These are phyloP conservation scores for Colius striatus DNA, from an alignment of 2,113 vertebrate species.

Conservation along the genomic window DNA sequence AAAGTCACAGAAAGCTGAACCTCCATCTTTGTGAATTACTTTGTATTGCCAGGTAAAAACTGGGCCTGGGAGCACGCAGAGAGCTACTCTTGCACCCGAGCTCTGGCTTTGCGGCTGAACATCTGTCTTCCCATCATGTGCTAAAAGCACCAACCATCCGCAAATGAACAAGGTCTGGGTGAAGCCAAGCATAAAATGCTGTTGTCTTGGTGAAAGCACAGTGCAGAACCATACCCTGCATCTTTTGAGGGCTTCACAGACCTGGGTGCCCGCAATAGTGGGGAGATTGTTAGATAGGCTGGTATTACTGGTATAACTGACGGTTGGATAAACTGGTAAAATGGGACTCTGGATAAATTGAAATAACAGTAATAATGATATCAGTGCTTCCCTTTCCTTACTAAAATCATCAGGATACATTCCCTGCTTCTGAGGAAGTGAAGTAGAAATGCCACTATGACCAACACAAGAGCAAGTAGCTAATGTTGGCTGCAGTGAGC, in stretches of 20 bases:
- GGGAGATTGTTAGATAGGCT: neutral
- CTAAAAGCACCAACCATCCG: neutral
- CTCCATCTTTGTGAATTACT: neutral
- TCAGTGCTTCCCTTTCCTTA: neutral
- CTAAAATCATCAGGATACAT: neutral
- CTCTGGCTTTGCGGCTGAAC: neutral
- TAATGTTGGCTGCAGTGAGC: neutral
- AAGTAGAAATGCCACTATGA: neutral
- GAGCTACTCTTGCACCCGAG: neutral
- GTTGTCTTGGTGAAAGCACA: neutral
- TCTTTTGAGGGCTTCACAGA: neutral
- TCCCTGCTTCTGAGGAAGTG: neutral
- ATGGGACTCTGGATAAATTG: neutral
- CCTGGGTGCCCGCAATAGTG: neutral
- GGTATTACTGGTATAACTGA: neutral
- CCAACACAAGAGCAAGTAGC: neutral
- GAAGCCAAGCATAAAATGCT: neutral
- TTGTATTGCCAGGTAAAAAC: neutral
- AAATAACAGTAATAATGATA: neutral
- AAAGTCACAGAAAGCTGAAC: neutral
- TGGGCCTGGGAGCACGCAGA: neutral
- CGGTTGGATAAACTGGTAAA: neutral
- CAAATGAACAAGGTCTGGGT: neutral
- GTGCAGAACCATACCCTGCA: neutral
- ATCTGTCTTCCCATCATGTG: fast-evolving